Evolutionary conservation across 1,140 invertebrate genomes (phyloP).

Genomic region (Drosophila littoralis): DNA sequence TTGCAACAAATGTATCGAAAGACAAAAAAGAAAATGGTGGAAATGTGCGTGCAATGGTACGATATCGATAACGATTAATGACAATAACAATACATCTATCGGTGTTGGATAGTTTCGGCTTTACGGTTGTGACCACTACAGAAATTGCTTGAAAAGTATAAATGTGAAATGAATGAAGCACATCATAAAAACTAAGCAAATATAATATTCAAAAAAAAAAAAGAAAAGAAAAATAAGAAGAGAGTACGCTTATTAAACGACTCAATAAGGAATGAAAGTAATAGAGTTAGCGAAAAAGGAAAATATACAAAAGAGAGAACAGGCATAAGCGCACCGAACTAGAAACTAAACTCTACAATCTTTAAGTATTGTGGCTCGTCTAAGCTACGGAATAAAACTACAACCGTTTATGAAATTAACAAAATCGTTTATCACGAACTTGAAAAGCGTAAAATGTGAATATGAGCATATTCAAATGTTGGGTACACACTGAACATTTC

Average conservation of each 20-base stretch:
- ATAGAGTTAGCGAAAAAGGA: slow-evolving; percentile 14
- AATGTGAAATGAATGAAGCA: slow-evolving; percentile 35
- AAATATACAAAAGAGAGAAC: slow-evolving; percentile 21
- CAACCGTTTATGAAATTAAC: slow-evolving; percentile 3
- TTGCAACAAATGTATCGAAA: slow-evolving; percentile 1
- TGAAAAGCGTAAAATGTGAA: too few species aligned
- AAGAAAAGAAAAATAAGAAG: background rate
- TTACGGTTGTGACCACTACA: slow-evolving; percentile 34
- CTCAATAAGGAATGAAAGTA: slow-evolving; percentile 16
- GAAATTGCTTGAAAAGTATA: slow-evolving; percentile 23
- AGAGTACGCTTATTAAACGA: background rate
- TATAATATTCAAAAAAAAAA: background rate
- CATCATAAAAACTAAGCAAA: slow-evolving; percentile 39
- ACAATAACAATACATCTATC: slow-evolving; percentile 45
- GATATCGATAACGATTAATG: slow-evolving; percentile 45
- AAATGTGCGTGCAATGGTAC: slow-evolving; percentile 48
- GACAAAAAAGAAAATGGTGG: background rate
- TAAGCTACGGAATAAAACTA: slow-evolving; percentile 33
- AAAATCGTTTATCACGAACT: background rate
- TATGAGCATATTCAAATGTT: slow-evolving; percentile 3
- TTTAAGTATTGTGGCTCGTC: slow-evolving; percentile 14
- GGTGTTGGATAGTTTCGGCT: slow-evolving; percentile 27
- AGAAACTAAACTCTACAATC: slow-evolving; percentile 26
- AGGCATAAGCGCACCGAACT: slow-evolving; percentile 24
- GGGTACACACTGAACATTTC: slow-evolving; percentile 5